phyloP scores from a whole-genome alignment of 2,113 vertebrate genomes.

The Thunnus thynnus region DNA sequence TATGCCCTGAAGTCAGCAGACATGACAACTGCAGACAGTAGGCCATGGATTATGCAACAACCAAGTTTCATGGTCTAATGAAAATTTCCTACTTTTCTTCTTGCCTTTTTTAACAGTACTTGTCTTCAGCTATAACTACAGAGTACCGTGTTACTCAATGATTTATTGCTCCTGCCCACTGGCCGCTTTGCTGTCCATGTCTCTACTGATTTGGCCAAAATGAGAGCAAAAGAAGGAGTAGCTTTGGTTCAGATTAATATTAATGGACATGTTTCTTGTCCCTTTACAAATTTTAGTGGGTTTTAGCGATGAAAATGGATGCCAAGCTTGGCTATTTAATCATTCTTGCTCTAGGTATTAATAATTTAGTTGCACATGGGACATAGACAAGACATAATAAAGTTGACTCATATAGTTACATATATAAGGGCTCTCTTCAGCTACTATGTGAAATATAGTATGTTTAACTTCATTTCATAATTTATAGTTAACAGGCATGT shows the following conservation, averaged over 20 bases:
- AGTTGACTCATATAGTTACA: slow-evolving; percentile 41
- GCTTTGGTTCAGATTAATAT: slow-evolving; percentile 67
- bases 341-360: slow-evolving; percentile 45
- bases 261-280: slow-evolving; percentile 40
- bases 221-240: slow-evolving; percentile 50
- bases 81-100: slow-evolving; percentile 34
- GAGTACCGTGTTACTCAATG: slow-evolving; percentile 62
- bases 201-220: slow-evolving; percentile 58
- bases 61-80: slow-evolving; percentile 57
- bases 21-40: slow-evolving; percentile 55
- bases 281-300: slow-evolving; percentile 44
- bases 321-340: slow-evolving; percentile 55
- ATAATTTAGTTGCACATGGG: slow-evolving; percentile 59
- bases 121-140: slow-evolving; percentile 44
- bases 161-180: slow-evolving; percentile 59
- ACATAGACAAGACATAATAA: slow-evolving; percentile 44
- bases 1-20: slow-evolving; percentile 54
- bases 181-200: slow-evolving; percentile 32
- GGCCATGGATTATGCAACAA: slow-evolving; percentile 66
- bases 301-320: slow-evolving; percentile 52
- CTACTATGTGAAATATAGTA: slow-evolving; percentile 19
- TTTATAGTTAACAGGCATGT: slow-evolving; percentile 38
- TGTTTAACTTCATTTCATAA: slow-evolving; percentile 42
- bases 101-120: slow-evolving; percentile 9
- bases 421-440: slow-evolving; percentile 11